Percentiles rank a stretch among this genome's conserved stretches.
Conservation (phyloP, 2,888 invertebrate species). For the Diaprepes abbreviatus region DNA sequence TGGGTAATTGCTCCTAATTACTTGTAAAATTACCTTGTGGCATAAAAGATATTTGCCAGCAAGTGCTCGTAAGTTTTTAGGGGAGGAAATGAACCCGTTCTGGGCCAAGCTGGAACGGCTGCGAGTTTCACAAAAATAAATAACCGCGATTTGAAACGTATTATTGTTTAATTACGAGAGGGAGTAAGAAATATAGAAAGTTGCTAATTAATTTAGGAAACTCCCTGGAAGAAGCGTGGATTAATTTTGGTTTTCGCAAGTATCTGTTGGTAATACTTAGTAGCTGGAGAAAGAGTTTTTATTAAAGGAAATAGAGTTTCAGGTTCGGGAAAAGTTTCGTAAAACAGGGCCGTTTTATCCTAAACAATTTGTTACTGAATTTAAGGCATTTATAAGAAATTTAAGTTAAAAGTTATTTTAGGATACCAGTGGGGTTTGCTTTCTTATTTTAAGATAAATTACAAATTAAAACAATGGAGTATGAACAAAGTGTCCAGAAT, state of each 20-base stretch:
- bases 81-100: constrained; percentile 63
- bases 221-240: constrained; percentile 54
- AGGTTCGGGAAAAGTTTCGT: constrained; percentile 11
- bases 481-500: too few species aligned
- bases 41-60: constrained; percentile 67
- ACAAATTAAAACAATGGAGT: too few species aligned
- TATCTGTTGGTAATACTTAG: constrained; percentile 60
- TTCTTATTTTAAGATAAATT: too few species aligned
- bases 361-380: not conserved
- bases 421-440: not conserved
- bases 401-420: not conserved
- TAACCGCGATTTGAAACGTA: constrained; percentile 60
- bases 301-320: constrained; percentile 35
- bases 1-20: constrained; percentile 70
- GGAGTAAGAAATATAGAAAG: constrained; percentile 64
- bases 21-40: constrained; percentile 71
- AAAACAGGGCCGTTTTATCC: not conserved
- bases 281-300: constrained; percentile 50
- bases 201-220: constrained; percentile 64
- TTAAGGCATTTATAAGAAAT: not conserved
- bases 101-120: constrained; percentile 23
- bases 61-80: constrained; percentile 63
- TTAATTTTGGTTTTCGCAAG: constrained; percentile 54
- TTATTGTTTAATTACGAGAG: constrained; percentile 67
- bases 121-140: constrained; percentile 58